Evolutionary conservation across 2,113 vertebrate genomes (phyloP).

Genomic region (Phyllostomus hastatus): DNA sequence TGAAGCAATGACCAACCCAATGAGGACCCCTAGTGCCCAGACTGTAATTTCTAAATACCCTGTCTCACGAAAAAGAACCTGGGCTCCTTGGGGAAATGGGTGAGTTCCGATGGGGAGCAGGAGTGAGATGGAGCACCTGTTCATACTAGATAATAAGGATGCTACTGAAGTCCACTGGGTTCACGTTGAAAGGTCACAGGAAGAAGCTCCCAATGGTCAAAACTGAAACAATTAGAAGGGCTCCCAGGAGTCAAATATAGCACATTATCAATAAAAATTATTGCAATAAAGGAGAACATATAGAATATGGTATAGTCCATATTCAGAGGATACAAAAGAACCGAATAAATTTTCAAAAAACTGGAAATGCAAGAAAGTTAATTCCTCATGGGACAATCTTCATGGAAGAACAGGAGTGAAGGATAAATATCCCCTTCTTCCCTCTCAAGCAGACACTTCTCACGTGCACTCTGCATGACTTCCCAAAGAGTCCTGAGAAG

Average conservation of each 20-base stretch:
- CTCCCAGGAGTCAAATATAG: background rate
- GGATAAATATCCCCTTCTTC: background rate
- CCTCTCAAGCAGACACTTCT: background rate
- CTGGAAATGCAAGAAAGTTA: background rate
- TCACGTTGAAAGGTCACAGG: background rate
- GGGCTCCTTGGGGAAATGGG: background rate
- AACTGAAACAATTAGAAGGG: background rate
- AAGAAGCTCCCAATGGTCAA: background rate
- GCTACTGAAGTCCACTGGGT: background rate
- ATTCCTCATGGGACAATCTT: background rate
- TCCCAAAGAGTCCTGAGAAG: background rate
- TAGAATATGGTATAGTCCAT: background rate
- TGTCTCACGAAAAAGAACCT: background rate
- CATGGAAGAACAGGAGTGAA: background rate
- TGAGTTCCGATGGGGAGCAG: background rate
- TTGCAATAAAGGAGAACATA: background rate
- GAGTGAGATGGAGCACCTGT: background rate
- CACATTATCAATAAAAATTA: background rate
- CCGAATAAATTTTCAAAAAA: background rate
- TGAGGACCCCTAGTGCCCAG: conserved; percentile 25
- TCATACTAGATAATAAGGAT: background rate
- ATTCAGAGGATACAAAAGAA: background rate
- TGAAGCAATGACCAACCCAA: background rate
- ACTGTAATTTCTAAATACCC: background rate
- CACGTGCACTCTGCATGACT: rapidly evolving